These are phyloP conservation scores for Odontomyia ornata DNA, from an alignment of 2,888 invertebrate genomes.

Conservation along the genomic window DNA sequence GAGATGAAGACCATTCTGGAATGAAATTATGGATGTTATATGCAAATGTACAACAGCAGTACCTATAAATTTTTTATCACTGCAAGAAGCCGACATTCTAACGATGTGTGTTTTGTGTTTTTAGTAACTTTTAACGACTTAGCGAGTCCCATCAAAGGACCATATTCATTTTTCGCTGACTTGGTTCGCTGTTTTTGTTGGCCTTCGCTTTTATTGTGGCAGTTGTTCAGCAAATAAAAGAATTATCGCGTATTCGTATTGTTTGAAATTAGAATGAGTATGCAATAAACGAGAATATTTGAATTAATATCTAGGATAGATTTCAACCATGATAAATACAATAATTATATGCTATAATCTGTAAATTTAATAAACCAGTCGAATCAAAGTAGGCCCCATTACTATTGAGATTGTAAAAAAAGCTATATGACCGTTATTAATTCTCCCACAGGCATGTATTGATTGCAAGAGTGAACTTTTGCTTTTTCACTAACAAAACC, in stretches of 20 bases:
- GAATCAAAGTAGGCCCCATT: too few relatives aligned
- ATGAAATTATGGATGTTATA: conserved; percentile 33
- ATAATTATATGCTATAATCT: too few relatives aligned
- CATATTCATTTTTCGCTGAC: conserved; percentile 5
- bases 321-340: too few relatives aligned
- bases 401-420: too few relatives aligned
- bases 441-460: too few relatives aligned
- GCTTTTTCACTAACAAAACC: too few relatives aligned
- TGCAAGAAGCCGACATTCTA: background rate
- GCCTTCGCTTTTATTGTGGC: background rate
- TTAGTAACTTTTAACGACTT: background rate
- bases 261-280: too few relatives aligned
- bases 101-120: conserved; percentile 21
- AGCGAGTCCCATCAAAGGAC: conserved; percentile 1
- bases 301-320: too few relatives aligned
- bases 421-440: too few relatives aligned
- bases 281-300: too few relatives aligned
- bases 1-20: background rate
- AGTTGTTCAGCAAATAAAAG: background rate
- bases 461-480: too few relatives aligned
- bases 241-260: background rate
- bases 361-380: too few relatives aligned
- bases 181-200: background rate
- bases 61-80: conserved; percentile 38
- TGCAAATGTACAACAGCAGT: conserved; percentile 17